Base-by-base conservation (phyloP, 2,888 invertebrate genomes). In the Crocallis elinguaria region DNA sequence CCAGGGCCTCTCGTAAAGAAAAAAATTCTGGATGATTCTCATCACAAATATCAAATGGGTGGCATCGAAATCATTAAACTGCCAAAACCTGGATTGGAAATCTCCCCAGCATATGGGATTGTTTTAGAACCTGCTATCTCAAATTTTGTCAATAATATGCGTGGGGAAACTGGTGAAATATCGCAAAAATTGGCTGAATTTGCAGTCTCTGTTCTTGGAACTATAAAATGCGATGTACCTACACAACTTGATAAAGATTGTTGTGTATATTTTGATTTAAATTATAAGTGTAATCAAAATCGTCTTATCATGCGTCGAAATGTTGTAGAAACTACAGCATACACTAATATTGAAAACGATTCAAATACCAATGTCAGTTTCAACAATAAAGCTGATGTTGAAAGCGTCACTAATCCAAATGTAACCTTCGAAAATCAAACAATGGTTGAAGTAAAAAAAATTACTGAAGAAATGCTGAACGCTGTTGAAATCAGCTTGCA, bases 401-500 rank as follows among this genome's bases (percentile, higher is more conserved):
- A 21, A 38, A 7, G 2, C 37, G 36, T 3, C 23, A 23, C 11
- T 11, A 11, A n/a, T 9, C 3, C 41, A 36, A n/a, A 17, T 19
- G 19, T 16, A 17, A 44, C 27, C 25, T 11, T 16, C 17, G 37
- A 25, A 36, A 32, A 13, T 25, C 45, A 53, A 37, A 30, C 41
- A 17, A 42, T 60, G 35, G 57, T 69, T 32, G 85, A 80, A 59
- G 75, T 90, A 25, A 78, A 84, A 71, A 79, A 79, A 5, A 78
- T 94, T 17, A 62, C 94, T 35, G 73, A 85, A 21, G 88, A 93
- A 55, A 90, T 95, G 66, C 75, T 95, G 45, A 87, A 91, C 62
- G 89, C 93, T n/a, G 92, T 94, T 23, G 93, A 94, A 71, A 92
- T 93, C 29, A 92, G 92, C 65, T 84, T 93, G 67, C 83, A 92